Conservation (phyloP, 1,140 invertebrate genomes). For the Littorina saxatilis region DNA sequence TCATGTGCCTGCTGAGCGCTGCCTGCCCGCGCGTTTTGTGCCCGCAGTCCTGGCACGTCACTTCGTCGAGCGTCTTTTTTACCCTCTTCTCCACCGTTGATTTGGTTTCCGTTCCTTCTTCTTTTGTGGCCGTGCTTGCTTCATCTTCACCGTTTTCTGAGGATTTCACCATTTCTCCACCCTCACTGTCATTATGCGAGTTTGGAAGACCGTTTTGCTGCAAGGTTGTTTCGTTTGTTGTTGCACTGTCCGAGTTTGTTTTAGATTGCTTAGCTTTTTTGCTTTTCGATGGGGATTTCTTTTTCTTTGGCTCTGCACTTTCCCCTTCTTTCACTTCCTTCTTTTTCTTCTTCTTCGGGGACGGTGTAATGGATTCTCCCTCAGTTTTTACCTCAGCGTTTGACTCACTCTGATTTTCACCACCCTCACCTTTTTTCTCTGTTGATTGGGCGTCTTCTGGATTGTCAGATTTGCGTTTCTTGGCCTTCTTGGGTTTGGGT, state of each 20-base stretch:
- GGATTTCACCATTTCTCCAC: constrained; percentile 3
- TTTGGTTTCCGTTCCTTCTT: constrained; percentile 22
- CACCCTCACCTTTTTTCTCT: constrained; percentile 10
- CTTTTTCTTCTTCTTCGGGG: constrained; percentile 51
- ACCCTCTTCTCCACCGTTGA: constrained; percentile 23
- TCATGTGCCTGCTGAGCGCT: constrained; percentile 53
- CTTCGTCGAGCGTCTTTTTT: constrained; percentile 49
- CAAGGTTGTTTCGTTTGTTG: background rate
- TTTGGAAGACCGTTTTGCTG: constrained; percentile 21
- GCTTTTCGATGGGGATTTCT: constrained; percentile 30
- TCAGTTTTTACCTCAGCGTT: constrained; percentile 39
- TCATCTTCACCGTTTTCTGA: constrained; percentile 25
- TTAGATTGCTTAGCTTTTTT: constrained; percentile 12
- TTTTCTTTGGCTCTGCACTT: constrained; percentile 33
- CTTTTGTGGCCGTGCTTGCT: constrained; percentile 28
- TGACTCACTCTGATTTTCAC: constrained; percentile 31
- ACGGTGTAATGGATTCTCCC: constrained; percentile 20
- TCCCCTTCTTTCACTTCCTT: constrained; percentile 36
- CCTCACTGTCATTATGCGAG: background rate
- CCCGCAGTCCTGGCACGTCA: constrained; percentile 46
- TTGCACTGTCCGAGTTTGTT: constrained; percentile 18
- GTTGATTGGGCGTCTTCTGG: constrained; percentile 19
- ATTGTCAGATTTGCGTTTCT: constrained; percentile 31
- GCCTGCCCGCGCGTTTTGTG: constrained; percentile 45
- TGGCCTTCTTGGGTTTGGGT: constrained; percentile 36